Percentiles rank a stretch among this genome's conserved stretches.
Evolutionary conservation across 2,797 vertebrate species (phyloP).

Genomic region (Parotocinclus haroldoi): DNA sequence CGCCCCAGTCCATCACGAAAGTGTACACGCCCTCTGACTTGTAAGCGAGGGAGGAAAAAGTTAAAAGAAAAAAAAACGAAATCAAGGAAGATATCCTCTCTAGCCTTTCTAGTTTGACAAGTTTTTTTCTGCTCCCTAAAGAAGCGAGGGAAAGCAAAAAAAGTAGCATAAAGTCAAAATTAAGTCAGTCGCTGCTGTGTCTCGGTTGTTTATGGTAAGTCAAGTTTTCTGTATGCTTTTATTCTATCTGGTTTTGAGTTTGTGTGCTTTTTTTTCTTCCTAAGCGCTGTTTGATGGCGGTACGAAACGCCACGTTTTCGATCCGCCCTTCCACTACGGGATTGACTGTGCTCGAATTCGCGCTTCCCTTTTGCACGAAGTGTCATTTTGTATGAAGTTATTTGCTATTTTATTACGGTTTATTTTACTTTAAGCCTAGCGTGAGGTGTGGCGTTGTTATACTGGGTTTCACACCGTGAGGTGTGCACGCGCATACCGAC

Average conservation of each 20-base stretch:
- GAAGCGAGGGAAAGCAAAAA: conserved; percentile 48
- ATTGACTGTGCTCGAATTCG: not conserved
- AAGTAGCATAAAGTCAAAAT: conserved; percentile 51
- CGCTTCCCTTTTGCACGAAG: not conserved
- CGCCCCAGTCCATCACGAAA: conserved; percentile 48
- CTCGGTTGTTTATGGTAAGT: conserved; percentile 67
- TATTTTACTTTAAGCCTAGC: too few relatives aligned
- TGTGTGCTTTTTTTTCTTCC: conserved; percentile 21
- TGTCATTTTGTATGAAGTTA: not conserved
- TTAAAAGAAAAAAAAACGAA: conserved; percentile 62
- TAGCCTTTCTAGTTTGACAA: conserved; percentile 64
- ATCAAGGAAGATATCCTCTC: conserved; percentile 77
- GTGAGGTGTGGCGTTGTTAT: too few relatives aligned
- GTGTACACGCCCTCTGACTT: conserved; percentile 81
- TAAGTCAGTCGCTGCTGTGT: conserved; percentile 43
- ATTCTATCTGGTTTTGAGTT: conserved; percentile 13
- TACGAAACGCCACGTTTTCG: conserved; percentile 73
- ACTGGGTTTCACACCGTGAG: too few relatives aligned
- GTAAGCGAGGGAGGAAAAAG: conserved; percentile 63
- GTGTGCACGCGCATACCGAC: too few relatives aligned
- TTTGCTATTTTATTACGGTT: too few relatives aligned
- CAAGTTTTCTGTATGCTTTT: not conserved
- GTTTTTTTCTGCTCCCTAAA: conserved; percentile 57
- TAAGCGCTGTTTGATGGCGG: conserved; percentile 38
- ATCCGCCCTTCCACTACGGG: conserved; percentile 43